Evolutionary conservation across 1,140 invertebrate genomes (phyloP).

Genomic region (Cydia fagiglandana): DNA sequence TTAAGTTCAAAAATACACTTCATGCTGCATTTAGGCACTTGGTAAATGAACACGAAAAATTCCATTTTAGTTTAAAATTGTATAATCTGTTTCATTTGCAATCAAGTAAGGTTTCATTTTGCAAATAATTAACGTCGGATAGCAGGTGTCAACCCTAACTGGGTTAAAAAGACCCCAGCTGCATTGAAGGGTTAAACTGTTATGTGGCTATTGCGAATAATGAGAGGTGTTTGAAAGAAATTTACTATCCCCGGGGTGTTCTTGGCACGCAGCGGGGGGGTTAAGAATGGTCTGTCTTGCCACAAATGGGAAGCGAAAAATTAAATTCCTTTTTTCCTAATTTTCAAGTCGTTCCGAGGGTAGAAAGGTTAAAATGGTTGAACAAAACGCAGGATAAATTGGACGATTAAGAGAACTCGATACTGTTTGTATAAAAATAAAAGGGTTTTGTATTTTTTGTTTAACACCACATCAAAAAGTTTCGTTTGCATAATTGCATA

Average conservation of each 20-base stretch:
- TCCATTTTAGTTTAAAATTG: not conserved
- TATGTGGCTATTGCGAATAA: constrained; percentile 74
- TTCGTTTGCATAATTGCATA: not conserved
- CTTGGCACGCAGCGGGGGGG: constrained; percentile 57
- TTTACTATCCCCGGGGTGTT: constrained; percentile 67
- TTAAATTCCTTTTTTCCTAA: constrained; percentile 40
- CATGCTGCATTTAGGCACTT: no score
- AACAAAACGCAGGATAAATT: constrained; percentile 12
- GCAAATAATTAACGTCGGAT: constrained; percentile 34
- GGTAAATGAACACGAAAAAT: not conserved
- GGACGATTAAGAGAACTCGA: constrained; percentile 18
- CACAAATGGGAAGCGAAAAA: constrained; percentile 46
- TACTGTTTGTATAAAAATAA: not conserved
- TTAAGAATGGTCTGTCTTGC: constrained; percentile 50
- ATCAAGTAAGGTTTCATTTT: constrained; percentile 4
- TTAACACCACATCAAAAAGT: not conserved
- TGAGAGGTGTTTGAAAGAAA: constrained; percentile 74
- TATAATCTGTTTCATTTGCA: not conserved
- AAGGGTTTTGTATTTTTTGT: not conserved
- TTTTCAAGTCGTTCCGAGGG: constrained; percentile 32
- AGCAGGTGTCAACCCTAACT: constrained; percentile 36
- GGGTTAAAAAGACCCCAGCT: constrained; percentile 64
- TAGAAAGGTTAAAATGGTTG: constrained; percentile 22
- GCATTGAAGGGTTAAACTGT: constrained; percentile 74
- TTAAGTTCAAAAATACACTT: no score